Evolutionary conservation across 1,140 invertebrate genomes (phyloP), one percentile per base, ranked within the genome.

Genomic region (Hypothenemus hampei): DNA sequence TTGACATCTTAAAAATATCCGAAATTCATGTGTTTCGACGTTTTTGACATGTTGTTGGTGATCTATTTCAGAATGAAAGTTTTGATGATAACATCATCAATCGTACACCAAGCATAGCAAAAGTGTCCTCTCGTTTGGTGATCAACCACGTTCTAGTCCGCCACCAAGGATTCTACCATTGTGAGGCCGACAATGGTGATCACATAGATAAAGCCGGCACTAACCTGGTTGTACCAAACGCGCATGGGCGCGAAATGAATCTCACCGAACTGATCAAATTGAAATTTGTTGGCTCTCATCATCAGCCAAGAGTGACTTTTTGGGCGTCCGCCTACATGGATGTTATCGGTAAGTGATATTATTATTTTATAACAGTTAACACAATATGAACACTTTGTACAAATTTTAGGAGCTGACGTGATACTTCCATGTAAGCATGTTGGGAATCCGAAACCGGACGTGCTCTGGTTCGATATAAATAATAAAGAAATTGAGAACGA

Each of bases 391-490:
- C n/a, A n/a, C n/a, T n/a, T n/a, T n/a, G n/a, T n/a, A n/a, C n/a
- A n/a, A n/a, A 18, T 44, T 56, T 10, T 29, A 68, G 86, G 84
- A 3, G 80, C 75, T 8, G 79, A 78, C 44, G 74, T 87, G 0
- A 71, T 83, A 35, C 69, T 92, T 18, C 83, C 84, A 3, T 93
- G 90, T 68, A 76, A 81, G 35, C 80, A 80, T 0, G 71, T 75
- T 33, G 86, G 87, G 15, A 73, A 72, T 18, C 84, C 85, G 0
- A 70, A 72, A 39, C 80, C 86, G 0, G 74, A 76, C 53, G 69
- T 86, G 5, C 78, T 74, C 54, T 91, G 89, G 89, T 64, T 80
- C 21, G 77, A 82, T 58, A 74, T 77, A 15, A 72, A 78, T n/a
- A 74, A 77, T 10, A 73, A 77, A 40, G 57, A 74, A 5, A 74